Conservation (phyloP, 1,140 invertebrate species). For the Liolophura sinensis region DNA sequence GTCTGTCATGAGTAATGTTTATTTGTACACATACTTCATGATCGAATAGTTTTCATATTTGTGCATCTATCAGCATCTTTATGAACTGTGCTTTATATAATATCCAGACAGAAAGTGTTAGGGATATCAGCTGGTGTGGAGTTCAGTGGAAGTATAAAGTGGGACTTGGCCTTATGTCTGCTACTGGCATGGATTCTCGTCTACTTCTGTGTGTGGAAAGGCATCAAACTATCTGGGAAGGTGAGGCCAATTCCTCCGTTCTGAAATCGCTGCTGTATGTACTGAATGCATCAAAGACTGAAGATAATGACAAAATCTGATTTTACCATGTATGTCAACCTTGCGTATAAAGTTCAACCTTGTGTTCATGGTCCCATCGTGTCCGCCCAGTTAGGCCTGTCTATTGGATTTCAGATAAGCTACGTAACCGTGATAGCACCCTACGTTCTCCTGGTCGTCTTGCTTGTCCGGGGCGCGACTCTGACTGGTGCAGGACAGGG, state of each 20-base stretch:
- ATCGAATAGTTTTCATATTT: too few species aligned
- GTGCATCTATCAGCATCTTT: too few species aligned
- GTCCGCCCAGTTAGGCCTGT: too few species aligned
- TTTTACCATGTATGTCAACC: too few species aligned
- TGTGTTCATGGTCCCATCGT: too few species aligned
- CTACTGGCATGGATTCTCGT: conserved; percentile 52
- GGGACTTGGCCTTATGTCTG: conserved; percentile 57
- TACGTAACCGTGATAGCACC: conserved; percentile 55
- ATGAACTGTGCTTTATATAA: not conserved
- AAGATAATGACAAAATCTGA: too few species aligned
- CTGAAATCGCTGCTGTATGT: too few species aligned
- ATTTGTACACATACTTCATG: too few species aligned
- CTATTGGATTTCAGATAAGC: too few species aligned
- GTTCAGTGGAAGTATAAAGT: conserved; percentile 54
- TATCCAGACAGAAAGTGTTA: conserved; percentile 37
- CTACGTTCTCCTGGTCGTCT: conserved; percentile 55
- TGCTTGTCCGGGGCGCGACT: conserved; percentile 55
- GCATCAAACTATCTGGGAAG: conserved; percentile 62
- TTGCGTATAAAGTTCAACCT: too few species aligned
- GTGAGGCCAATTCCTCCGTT: conserved; percentile 11
- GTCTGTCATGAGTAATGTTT: too few species aligned
- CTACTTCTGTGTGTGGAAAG: conserved; percentile 62
- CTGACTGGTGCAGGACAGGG: conserved; percentile 54
- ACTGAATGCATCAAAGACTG: too few species aligned
- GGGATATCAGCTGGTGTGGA: conserved; percentile 52